Evolutionary conservation across 2,888 invertebrate species (phyloP), one percentile per base, ranked within the genome.

Genomic region (Incurvaria masculella): DNA sequence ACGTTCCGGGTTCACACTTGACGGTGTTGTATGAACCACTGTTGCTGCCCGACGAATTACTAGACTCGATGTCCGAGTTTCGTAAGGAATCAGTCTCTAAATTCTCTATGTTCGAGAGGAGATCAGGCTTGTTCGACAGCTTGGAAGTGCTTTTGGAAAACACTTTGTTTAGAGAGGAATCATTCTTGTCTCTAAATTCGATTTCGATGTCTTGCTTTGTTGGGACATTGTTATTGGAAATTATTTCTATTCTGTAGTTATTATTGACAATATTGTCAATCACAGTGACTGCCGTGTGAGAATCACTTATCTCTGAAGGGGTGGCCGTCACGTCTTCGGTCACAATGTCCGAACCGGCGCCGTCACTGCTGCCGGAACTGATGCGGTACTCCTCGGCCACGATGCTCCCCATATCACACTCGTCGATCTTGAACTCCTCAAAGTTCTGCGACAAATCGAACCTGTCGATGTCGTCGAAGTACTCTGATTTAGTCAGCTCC

Each of bases 401-500:
- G 52, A 74, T 69, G 55, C 74, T 73, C 51, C 74, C 70, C 53
- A 79, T 81, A 64, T 88, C 87, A 65, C 83, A 83, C 48, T 89
- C 88, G 61, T 89, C 89, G 57, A 89, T 76, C 61, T 87, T 88
- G 64, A 89, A 89, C 62, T 89, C 89, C 61, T 89, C 89, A 61
- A 89, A 89, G 66, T 88, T 88, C 63, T 88, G 87, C 52, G 86
- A 83, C 59, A 88, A 79, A 61, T 87, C 86, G 60, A 84, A 86
- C 58, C 83, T 83, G 61, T 81, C 80, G 57, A 80, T 80, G 55
- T 79, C 76, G 51, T 79, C 79, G 51, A 76, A 72, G 57, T 76
- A 78, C 57, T 76, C 73, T 16, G 69, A 67, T 60, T 78, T 76
- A 45, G 72, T 68, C 45, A 68, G 50, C 55, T 74, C 76, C 26